Evolutionary conservation across 2,888 invertebrate species (phyloP), one percentile per base, ranked within the genome.

Genomic region (Linnaemya tessellans): DNA sequence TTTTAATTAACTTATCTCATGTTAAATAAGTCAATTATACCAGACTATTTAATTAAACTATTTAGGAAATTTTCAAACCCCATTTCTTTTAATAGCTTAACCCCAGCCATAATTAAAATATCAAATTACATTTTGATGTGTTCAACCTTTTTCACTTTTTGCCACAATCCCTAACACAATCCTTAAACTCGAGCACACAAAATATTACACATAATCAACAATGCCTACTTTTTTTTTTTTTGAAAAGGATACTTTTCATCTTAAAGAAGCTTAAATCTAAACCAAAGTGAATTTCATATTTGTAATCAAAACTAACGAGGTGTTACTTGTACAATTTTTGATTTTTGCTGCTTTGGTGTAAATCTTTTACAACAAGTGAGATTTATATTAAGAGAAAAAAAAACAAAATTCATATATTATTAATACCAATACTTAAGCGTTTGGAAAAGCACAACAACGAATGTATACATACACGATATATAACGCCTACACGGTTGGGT

Each of bases 301-400:
- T 79, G 64, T 70, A 70, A 80, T 71, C 64, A 70, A 56, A 71
- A 71, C 64, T 46, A 84, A 78, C 20, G 73, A 81, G 78, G 73
- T 84, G 71, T 73, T 46, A 62, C n/a, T 38, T n/a, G 20, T 20
- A 10, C 43, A 15, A 43, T 64, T 25, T 13, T 22, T 13, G 3
- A 9, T 65, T 46, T 18, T 10, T 20, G 11, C 18, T 60, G 35
- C 10, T 38, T 60, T 4, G 35, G 60, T n/a, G 18, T 18, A 18
- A 38, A 38, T 18, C 11, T 60, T 38, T 30, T 15, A 56, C 25
- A 25, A 56, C 13, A 25, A 56, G 15, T 25, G 25, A 13, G 15
- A 15, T 22, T 10, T 5, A 20, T 10, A 64, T 41, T 22, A 20
- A 41, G 1, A 41, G 3, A 41, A 10, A 38, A 10, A 41, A 0